Base-by-base conservation (phyloP, 2,797 vertebrate species). In the Falco concolor region DNA sequence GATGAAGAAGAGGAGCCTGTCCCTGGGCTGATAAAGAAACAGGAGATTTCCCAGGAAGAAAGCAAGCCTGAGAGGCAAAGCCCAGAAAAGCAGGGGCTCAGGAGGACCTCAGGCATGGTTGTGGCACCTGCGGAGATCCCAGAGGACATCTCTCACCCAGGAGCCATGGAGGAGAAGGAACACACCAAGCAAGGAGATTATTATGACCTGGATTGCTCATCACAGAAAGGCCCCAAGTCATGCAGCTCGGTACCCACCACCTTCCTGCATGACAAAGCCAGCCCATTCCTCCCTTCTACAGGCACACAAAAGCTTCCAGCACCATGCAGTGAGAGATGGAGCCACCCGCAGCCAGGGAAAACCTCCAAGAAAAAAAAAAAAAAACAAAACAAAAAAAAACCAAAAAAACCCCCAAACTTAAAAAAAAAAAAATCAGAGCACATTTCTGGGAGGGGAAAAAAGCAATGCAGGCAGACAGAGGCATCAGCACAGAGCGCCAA, bases 401-500 rank as follows among this genome's bases (percentile, higher is more conserved):
- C 38, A 38, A 38, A 38, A 38, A 38, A n/a, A n/a, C n/a, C n/a
- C n/a, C 38, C 38, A 38, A 38, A 38, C 38, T 12, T 21, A 36
- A 32, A 13, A 30, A 24, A 49, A 49, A 49, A 49, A 74, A 50
- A 36, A 17, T 24, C 69, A 16, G 47, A 81, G 70, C 44, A 21
- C 18, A 63, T 91, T 81, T 78, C 82, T 76, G 34, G 89, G 79
- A 36, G 64, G 64, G 61, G 42, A 69, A 77, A 76, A 60, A 59
- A 74, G 59, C 70, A 50, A 74, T 4, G 0, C 38, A 25, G 40
- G n/a, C 65, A 42, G 72, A 3, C 32, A 42, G 72, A 94, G 78
- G 68, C 83, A 68, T 7, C 3, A 1, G 12, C 1, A 0, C 27
- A 12, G 44, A 49, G 34, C 2, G 13, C 49, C 1, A 6, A n/a